phyloP scores from a whole-genome alignment of 2,113 vertebrate genomes.

The Eptesicus fuscus region DNA sequence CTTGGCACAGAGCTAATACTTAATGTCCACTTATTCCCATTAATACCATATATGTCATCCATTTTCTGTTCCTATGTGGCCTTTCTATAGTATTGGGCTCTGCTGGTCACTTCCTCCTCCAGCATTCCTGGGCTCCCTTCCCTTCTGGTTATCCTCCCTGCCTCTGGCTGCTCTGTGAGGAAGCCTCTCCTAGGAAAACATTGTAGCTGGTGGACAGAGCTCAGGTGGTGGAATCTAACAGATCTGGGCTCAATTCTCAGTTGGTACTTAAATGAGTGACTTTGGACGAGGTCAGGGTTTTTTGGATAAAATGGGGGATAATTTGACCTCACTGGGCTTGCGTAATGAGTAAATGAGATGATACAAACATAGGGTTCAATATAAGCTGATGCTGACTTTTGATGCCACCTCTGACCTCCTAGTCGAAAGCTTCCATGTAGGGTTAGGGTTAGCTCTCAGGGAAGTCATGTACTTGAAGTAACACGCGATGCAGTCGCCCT shows the following conservation, averaged over 20 bases:
- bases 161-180: not conserved
- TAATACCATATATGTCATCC: fast-evolving
- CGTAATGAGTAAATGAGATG: not conserved
- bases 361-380: not conserved
- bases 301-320: not conserved
- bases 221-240: not conserved
- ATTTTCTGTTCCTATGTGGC: not conserved
- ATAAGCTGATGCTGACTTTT: not conserved
- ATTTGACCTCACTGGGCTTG: not conserved
- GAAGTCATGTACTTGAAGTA: not conserved
- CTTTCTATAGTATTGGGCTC: not conserved
- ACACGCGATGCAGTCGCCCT: not conserved
- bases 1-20: not conserved
- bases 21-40: not conserved
- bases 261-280: not conserved
- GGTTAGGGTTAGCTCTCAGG: not conserved
- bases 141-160: not conserved
- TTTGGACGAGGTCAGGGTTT: not conserved
- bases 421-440: not conserved
- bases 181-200: not conserved
- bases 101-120: not conserved
- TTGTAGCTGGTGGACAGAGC: not conserved
- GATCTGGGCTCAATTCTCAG: not conserved
- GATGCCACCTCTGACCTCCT: no score
- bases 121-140: not conserved